phyloP scores from a whole-genome alignment of 2,888 invertebrate species.

The Platycheirus albimanus region DNA sequence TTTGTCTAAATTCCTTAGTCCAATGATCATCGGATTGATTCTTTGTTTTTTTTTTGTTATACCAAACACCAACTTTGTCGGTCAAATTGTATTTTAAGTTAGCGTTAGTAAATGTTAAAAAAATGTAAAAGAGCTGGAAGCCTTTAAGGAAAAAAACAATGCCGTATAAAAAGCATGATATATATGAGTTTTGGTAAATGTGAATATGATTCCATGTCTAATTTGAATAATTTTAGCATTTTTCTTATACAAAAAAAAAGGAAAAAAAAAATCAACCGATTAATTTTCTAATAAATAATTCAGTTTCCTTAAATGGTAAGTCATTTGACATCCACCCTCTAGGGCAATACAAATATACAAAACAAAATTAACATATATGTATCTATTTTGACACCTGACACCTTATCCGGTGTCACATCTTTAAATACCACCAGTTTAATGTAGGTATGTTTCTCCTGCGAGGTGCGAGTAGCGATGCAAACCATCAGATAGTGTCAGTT shows the following conservation, averaged over 20 bases:
- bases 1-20: too few species aligned
- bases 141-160: not conserved
- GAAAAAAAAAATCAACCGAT: too few species aligned
- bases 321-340: conserved; percentile 37
- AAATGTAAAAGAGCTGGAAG: too few species aligned
- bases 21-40: too few species aligned
- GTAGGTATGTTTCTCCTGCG: not conserved
- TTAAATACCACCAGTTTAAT: conserved; percentile 40
- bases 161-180: too few species aligned
- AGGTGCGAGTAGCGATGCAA: conserved; percentile 33
- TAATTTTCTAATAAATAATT: conserved; percentile 25
- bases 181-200: not conserved
- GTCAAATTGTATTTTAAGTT: too few species aligned
- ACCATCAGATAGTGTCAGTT: conserved; percentile 61
- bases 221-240: conserved; percentile 30
- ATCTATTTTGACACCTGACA: conserved; percentile 64
- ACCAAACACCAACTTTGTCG: too few species aligned
- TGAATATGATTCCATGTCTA: not conserved
- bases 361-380: conserved; percentile 26
- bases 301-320: not conserved
- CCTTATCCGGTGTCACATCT: conserved; percentile 47
- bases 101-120: too few species aligned
- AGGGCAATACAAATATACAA: conserved; percentile 16
- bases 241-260: not conserved
- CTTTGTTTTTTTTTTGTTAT: too few species aligned